These are phyloP conservation scores for Crotalus adamanteus DNA, from an alignment of 2,797 vertebrate species.

Conservation along the genomic window DNA sequence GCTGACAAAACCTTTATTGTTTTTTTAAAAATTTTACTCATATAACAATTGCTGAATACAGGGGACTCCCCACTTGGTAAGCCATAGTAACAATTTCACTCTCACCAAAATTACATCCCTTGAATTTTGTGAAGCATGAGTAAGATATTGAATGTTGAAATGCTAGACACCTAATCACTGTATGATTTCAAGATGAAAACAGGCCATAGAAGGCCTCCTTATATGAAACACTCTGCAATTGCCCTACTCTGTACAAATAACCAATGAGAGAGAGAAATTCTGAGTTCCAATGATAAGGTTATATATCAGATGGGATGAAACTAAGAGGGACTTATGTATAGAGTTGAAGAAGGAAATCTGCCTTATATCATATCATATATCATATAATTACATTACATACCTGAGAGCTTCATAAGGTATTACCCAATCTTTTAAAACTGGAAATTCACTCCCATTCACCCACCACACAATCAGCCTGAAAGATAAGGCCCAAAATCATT, in stretches of 20 bases:
- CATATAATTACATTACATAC: no score
- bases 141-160: neutral
- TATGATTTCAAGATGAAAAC: neutral
- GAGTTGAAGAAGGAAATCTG: neutral
- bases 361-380: neutral
- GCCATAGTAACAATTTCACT: neutral
- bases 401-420: neutral
- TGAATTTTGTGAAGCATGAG: neutral
- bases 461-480: neutral
- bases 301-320: neutral
- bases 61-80: neutral
- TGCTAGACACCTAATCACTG: accelerated
- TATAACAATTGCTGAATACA: neutral
- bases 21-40: neutral
- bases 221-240: neutral
- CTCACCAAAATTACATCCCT: neutral
- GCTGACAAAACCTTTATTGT: neutral
- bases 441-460: neutral
- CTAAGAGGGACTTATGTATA: neutral
- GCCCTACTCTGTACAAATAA: neutral
- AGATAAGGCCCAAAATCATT: neutral
- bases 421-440: neutral
- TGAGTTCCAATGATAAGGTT: neutral
- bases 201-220: neutral
- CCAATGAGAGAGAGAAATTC: neutral